A percentile compares a stretch with the other conserved stretches of the same genome.
Conservation (phyloP, 1,140 invertebrate genomes). For the Neocloeon triangulifer region DNA sequence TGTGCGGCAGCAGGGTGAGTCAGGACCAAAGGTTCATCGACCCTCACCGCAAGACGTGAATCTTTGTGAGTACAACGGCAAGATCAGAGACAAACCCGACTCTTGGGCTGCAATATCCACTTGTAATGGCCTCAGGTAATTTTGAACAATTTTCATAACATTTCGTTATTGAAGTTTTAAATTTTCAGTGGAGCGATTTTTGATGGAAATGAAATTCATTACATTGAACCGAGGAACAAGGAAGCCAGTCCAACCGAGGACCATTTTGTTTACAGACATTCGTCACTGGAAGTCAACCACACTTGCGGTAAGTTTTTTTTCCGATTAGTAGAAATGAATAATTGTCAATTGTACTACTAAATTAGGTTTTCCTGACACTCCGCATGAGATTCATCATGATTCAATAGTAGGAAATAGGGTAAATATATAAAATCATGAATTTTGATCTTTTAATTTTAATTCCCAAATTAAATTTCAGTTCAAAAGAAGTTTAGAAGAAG, state of each 20-base stretch:
- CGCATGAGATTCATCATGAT: conserved; percentile 16
- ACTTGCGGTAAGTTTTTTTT: conserved; percentile 33
- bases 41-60: conserved; percentile 40
- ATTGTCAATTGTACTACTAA: conserved; percentile 12
- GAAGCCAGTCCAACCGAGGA: conserved; percentile 10
- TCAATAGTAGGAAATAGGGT: conserved; percentile 9
- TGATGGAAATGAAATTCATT: conserved; percentile 51
- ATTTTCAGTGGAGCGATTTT: conserved; percentile 48
- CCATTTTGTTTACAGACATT: conserved; percentile 46
- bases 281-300: conserved; percentile 36
- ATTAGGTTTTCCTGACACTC: conserved; percentile 25
- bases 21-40: conserved; percentile 30
- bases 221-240: conserved; percentile 32
- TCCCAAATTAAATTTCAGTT: conserved; percentile 23
- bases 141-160: no score
- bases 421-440: neutral
- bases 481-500: conserved; percentile 31
- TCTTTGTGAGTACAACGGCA: conserved; percentile 67
- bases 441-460: neutral
- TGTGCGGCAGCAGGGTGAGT: conserved; percentile 43
- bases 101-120: conserved; percentile 76
- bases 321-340: conserved; percentile 8
- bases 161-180: conserved; percentile 1
- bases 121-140: conserved; percentile 43
- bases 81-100: conserved; percentile 34